Conservation (phyloP, 1,140 invertebrate genomes). For the Caerostris extrusa region DNA sequence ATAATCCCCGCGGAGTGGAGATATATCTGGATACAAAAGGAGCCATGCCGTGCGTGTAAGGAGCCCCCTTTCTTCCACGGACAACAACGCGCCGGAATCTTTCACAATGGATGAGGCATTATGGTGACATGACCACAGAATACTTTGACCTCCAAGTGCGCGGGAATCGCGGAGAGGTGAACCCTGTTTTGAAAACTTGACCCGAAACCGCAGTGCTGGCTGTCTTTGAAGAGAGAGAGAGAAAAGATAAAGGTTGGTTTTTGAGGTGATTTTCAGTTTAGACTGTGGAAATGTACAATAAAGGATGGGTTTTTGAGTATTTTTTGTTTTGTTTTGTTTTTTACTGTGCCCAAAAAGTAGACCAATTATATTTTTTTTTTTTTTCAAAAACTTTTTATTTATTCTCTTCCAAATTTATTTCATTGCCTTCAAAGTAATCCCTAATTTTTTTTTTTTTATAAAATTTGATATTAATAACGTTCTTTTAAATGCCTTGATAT, state of each 20-base stretch:
- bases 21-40: conserved; percentile 13
- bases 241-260: not conserved
- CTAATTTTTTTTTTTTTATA: too few relatives aligned
- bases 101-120: conserved; percentile 41
- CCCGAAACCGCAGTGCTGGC: not conserved
- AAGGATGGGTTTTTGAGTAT: not conserved
- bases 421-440: too few relatives aligned
- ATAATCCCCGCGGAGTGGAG: conserved; percentile 38
- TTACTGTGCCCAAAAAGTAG: too few relatives aligned
- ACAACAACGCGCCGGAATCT: not conserved
- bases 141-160: conserved; percentile 40
- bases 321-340: not conserved
- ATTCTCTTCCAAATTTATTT: too few relatives aligned
- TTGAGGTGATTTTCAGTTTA: not conserved
- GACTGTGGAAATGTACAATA: not conserved
- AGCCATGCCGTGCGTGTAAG: conserved; percentile 22
- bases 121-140: conserved; percentile 55
- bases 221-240: not conserved
- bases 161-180: conserved; percentile 47
- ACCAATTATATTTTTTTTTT: too few relatives aligned
- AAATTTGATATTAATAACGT: too few relatives aligned
- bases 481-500: too few relatives aligned
- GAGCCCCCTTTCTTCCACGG: not conserved
- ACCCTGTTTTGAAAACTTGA: conserved; percentile 50
- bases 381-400: too few relatives aligned